Evolutionary conservation across 2,113 vertebrate species (phyloP), one percentile per base, ranked within the genome.

Genomic region (Cranoglanis bouderius): DNA sequence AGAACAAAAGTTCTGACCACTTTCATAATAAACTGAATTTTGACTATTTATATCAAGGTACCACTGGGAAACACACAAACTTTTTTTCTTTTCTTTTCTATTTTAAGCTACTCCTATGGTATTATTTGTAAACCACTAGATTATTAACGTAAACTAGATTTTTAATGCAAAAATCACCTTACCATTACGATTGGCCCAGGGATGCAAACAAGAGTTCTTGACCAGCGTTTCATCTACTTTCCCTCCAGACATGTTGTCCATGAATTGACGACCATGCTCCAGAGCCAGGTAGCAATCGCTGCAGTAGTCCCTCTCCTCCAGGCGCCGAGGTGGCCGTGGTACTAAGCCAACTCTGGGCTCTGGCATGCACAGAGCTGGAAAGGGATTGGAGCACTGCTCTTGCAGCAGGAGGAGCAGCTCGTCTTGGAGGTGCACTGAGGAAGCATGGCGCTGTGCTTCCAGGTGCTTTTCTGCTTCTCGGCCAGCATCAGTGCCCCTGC

Each of bases 191-290:
- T 98, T 99, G 88, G 96, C 96, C 98, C 98, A 99, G 85, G 96
- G 96, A 92, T 99, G 98, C 92, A 99, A 95, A 94, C 97, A 99
- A 91, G 98, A 97, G 94, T 95, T 98, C 94, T 97, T 99, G 90
- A 99, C 97, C 94, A 99, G 96, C 65, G 96, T 96, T 96, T 99
- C 98, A 75, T 99, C 98, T 91, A 99, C 98, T 91, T 98, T 99
- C 83, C 98, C 98, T 67, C 98, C 98, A 3, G 98, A 99, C 98
- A 99, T 99, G 95, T 99, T 99, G 96, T 99, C 98, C 98, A 99
- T 99, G 94, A 99, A 99, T 94, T 99, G 98, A 89, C 98, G 96
- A 65, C 98, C 98, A 43, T 99, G 98, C 93, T 99, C 98, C 94
- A 99, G 96, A 7, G 98, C 98, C 93, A 98, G 95, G 95, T 98